Percentiles rank a stretch among this genome's conserved stretches.
These are phyloP conservation scores for Scaptomyza tumidula DNA, from an alignment of 2,888 invertebrate genomes.

Conservation along the genomic window DNA sequence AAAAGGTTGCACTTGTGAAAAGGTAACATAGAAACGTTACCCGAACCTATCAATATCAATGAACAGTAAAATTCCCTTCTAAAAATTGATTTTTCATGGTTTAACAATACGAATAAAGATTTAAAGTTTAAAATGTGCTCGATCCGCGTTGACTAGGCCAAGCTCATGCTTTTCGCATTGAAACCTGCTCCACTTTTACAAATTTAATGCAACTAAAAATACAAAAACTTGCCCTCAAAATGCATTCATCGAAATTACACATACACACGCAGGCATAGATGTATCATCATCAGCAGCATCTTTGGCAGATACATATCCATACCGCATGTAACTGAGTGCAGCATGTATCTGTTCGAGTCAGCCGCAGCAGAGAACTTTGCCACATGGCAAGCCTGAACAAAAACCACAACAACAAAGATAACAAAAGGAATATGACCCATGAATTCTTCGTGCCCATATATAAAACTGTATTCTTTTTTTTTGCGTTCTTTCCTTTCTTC, in stretches of 20 bases:
- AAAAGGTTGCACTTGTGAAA: conserved; percentile 6
- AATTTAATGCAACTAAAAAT: conserved; percentile 43
- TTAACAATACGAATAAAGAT: neutral
- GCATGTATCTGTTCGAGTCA: conserved; percentile 63
- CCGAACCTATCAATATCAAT: neutral
- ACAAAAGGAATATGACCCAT: conserved; percentile 66
- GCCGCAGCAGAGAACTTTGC: conserved; percentile 39
- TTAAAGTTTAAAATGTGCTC: neutral
- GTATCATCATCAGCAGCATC: conserved; percentile 55
- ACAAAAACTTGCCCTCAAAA: conserved; percentile 36
- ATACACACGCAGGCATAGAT: conserved; percentile 22
- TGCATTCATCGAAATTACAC: conserved; percentile 32
- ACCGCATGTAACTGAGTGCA: conserved; percentile 47
- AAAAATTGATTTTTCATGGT: neutral
- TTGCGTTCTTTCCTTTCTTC: conserved; percentile 9
- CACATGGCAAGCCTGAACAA: conserved; percentile 56
- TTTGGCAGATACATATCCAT: conserved; percentile 64
- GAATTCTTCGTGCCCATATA: conserved; percentile 64
- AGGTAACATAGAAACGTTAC: neutral
- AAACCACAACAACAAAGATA: conserved; percentile 60
- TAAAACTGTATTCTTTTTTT: conserved; percentile 44
- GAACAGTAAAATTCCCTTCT: neutral
- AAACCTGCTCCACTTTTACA: conserved; percentile 8
- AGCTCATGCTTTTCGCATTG: neutral
- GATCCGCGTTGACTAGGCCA: neutral